Conservation (phyloP, 2,797 vertebrate species). For the Halcyon chelicuti region DNA sequence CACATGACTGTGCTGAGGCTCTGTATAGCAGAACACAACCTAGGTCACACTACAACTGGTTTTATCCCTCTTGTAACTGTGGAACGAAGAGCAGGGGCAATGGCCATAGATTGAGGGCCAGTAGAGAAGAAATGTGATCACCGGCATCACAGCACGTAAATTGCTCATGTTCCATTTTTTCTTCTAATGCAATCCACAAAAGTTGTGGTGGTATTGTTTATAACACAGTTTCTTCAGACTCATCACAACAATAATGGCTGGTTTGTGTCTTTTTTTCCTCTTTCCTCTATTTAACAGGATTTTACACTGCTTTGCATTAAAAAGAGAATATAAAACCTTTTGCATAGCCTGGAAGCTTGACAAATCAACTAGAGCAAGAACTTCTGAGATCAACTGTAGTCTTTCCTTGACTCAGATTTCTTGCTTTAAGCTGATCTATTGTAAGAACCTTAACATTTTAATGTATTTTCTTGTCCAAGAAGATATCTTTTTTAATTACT, state of each 20-base stretch:
- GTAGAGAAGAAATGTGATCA: not conserved
- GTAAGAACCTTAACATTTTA: not conserved
- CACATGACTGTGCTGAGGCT: not conserved
- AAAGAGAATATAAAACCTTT: not conserved
- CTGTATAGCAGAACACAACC: not conserved
- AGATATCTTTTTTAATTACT: not conserved
- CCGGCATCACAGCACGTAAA: not conserved
- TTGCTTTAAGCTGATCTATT: conserved; percentile 22
- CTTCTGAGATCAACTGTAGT: not conserved
- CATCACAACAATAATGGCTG: not conserved
- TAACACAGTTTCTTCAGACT: not conserved
- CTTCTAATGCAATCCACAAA: not conserved
- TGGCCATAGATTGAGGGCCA: not conserved
- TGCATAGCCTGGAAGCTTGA: not conserved
- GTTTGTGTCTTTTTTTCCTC: not conserved
- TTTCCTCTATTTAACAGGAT: not conserved
- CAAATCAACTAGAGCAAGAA: not conserved
- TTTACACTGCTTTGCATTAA: not conserved
- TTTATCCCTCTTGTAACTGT: not conserved
- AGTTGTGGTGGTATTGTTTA: not conserved
- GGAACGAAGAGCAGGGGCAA: not conserved
- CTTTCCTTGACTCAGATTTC: not conserved
- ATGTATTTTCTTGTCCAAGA: not conserved
- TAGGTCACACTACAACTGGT: not conserved
- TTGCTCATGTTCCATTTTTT: not conserved